Evolutionary conservation across 2,888 invertebrate species (phyloP).

Genomic region (Eugnorisma glareosa): DNA sequence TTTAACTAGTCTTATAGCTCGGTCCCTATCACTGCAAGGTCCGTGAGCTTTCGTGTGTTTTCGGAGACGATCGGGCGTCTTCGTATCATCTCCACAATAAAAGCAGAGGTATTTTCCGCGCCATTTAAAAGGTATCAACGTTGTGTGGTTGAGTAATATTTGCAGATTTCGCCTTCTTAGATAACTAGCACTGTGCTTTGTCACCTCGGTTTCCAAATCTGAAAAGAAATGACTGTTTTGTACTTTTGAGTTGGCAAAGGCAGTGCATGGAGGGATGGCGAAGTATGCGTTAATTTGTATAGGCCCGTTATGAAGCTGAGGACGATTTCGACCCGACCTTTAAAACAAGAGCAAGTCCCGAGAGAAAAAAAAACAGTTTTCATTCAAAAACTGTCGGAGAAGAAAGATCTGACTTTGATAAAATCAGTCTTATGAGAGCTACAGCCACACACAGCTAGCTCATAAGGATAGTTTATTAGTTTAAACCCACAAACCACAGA

Average conservation of each 20-base stretch:
- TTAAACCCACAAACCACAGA: not conserved
- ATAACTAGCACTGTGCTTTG: conserved; percentile 70
- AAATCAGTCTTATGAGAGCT: not conserved
- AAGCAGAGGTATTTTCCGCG: conserved; percentile 84
- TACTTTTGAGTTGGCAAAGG: conserved; percentile 76
- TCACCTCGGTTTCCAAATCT: conserved; percentile 79
- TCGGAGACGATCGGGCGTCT: conserved; percentile 71
- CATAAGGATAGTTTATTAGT: not conserved
- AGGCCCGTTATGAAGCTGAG: not conserved
- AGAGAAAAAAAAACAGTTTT: not conserved
- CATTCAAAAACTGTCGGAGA: not conserved
- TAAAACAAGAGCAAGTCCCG: not conserved
- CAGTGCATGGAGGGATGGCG: conserved; percentile 43
- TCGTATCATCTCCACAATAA: conserved; percentile 80
- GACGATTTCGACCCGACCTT: not conserved
- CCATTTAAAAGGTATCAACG: conserved; percentile 85
- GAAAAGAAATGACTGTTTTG: conserved; percentile 82
- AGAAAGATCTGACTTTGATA: not conserved
- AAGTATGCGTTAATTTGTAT: not conserved
- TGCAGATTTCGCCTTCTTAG: conserved; percentile 77
- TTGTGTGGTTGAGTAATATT: conserved; percentile 84
- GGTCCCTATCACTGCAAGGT: conserved; percentile 74
- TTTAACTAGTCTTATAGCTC: conserved; percentile 78
- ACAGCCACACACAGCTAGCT: not conserved
- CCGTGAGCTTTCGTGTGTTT: conserved; percentile 81